Percentiles rank a stretch among this genome's conserved stretches.
These are phyloP conservation scores for Phoebastria nigripes DNA, from an alignment of 2,797 vertebrate species.

Conservation along the genomic window DNA sequence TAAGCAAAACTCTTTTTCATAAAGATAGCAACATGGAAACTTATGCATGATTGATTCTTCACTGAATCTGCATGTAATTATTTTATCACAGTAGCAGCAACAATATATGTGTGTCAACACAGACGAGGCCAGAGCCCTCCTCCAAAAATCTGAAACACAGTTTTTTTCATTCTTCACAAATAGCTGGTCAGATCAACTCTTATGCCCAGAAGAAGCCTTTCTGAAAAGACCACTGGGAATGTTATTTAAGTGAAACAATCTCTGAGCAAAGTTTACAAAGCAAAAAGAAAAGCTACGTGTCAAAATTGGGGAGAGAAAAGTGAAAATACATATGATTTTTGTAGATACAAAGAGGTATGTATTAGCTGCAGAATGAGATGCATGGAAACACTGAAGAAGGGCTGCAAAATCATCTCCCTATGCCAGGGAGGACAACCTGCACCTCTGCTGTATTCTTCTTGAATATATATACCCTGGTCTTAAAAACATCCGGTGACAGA, in stretches of 20 bases:
- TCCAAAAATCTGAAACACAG: background rate
- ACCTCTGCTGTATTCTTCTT: background rate
- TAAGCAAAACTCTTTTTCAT: background rate
- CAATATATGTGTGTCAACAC: fast-evolving
- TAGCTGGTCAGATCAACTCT: background rate
- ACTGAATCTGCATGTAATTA: background rate
- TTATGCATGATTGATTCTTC: background rate
- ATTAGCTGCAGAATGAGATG: background rate
- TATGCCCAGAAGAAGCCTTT: background rate
- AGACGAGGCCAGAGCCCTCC: background rate
- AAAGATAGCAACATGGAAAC: background rate
- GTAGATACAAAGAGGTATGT: fast-evolving
- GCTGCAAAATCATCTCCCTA: background rate
- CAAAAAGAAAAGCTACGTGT: background rate
- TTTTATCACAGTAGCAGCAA: background rate
- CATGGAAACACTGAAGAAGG: background rate
- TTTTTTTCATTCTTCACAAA: background rate
- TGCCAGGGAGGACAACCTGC: background rate
- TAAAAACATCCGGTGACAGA: background rate
- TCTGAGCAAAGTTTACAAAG: background rate
- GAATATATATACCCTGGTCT: background rate
- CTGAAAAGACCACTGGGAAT: background rate
- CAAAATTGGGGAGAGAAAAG: background rate
- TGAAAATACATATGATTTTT: background rate
- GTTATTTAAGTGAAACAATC: background rate